Evolutionary conservation across 2,113 vertebrate species (phyloP).

Genomic region (Propithecus coquereli): DNA sequence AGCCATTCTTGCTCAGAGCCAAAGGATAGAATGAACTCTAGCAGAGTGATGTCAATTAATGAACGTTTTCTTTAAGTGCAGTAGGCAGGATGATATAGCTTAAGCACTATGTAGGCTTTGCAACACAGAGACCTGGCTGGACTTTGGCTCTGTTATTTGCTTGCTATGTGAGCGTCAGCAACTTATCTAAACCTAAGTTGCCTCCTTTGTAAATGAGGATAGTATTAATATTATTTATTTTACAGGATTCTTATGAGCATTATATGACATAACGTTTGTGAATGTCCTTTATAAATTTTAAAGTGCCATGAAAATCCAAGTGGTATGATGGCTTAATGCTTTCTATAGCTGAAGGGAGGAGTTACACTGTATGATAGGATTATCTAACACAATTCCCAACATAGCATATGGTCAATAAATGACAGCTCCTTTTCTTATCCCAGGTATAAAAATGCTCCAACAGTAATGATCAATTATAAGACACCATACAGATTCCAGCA

Average conservation of each 20-base stretch:
- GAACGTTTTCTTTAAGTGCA: neutral
- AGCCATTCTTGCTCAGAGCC: neutral
- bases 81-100: neutral
- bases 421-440: neutral
- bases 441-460: neutral
- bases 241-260: neutral
- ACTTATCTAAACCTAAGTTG: neutral
- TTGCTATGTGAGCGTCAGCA: neutral
- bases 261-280: neutral
- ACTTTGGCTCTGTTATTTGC: neutral
- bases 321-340: neutral
- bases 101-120: neutral
- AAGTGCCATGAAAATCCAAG: neutral
- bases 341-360: neutral
- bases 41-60: neutral
- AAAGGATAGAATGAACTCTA: neutral
- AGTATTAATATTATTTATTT: neutral
- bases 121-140: neutral
- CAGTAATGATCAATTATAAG: neutral
- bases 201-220: neutral
- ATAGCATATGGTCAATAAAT: neutral
- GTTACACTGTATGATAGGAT: neutral
- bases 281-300: neutral
- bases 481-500: neutral
- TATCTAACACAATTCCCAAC: neutral